Evolutionary conservation across 2,113 vertebrate genomes (phyloP).

Genomic region (Polypterus bichir): DNA sequence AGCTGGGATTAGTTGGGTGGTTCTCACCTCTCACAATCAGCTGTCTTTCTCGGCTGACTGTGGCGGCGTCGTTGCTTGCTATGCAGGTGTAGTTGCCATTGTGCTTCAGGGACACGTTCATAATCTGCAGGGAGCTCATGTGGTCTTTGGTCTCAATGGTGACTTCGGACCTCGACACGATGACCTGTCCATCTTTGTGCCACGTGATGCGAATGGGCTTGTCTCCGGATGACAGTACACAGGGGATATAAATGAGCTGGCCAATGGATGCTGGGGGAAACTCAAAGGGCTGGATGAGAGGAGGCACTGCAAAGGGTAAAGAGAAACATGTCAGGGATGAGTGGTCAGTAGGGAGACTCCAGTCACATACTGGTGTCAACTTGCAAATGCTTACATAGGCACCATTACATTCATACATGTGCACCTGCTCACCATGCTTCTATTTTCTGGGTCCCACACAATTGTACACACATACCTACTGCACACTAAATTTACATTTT

Average conservation of each 20-base stretch:
- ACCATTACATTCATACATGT: no score
- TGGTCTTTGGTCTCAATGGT: slow-evolving; percentile 97
- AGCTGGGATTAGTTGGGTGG: no score
- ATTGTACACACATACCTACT: slow-evolving; percentile 6
- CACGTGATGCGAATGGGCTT: slow-evolving; percentile 98
- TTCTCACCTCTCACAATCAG: slow-evolving; percentile 86
- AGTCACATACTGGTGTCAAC: no score
- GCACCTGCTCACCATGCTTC: no score
- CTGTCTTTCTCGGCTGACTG: slow-evolving; percentile 88
- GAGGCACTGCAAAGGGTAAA: slow-evolving; percentile 62
- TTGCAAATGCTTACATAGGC: no score
- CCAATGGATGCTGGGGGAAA: slow-evolving; percentile 93
- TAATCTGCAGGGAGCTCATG: slow-evolving; percentile 97
- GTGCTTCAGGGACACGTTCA: slow-evolving; percentile 92
- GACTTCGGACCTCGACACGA: slow-evolving; percentile 78
- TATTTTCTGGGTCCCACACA: no score
- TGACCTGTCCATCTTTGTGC: slow-evolving; percentile 94
- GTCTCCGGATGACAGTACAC: slow-evolving; percentile 92
- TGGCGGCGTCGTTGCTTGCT: slow-evolving; percentile 88
- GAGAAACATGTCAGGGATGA: slow-evolving; percentile 50
- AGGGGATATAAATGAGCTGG: slow-evolving; percentile 95
- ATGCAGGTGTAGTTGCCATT: slow-evolving; percentile 98
- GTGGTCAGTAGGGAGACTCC: slow-evolving; percentile 22
- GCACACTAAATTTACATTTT: no score
- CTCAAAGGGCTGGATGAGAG: slow-evolving; percentile 96